These are phyloP conservation scores for Paramormyrops hopkinsi DNA, from an alignment of 2,797 vertebrate species.

Conservation along the genomic window DNA sequence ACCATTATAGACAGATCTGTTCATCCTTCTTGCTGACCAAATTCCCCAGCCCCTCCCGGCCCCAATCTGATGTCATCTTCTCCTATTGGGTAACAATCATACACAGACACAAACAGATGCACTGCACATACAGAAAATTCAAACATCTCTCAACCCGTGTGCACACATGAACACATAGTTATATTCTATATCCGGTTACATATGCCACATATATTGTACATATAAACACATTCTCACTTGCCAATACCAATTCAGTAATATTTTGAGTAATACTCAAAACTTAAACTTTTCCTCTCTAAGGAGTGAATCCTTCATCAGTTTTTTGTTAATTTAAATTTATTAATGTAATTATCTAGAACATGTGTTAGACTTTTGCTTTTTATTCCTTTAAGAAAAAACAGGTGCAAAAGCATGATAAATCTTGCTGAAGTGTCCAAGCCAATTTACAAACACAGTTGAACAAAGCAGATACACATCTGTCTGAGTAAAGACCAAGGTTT, in stretches of 20 bases:
- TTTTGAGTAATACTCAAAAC: not conserved
- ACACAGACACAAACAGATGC: slow-evolving; percentile 4
- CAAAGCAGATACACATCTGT: not conserved
- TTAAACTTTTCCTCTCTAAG: not conserved
- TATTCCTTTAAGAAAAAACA: not conserved
- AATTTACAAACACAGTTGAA: not conserved
- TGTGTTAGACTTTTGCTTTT: not conserved
- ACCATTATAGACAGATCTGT: not conserved
- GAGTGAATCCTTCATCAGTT: not conserved
- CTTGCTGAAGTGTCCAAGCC: not conserved
- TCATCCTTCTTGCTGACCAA: not conserved
- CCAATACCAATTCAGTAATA: not conserved
- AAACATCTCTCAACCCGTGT: not conserved
- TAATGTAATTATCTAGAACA: not conserved
- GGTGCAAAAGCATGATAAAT: not conserved
- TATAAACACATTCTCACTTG: not conserved
- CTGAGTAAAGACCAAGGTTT: not conserved
- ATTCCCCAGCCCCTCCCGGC: not conserved
- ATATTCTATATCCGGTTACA: not conserved
- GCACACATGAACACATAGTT: not conserved
- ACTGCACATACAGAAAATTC: not conserved
- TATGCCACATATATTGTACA: not conserved
- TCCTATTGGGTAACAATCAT: not conserved
- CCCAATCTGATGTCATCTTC: slow-evolving; percentile 14
- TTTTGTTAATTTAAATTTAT: not conserved